A percentile compares a stretch with the other conserved stretches of the same genome.
These are phyloP conservation scores for Hemicentrotus pulcherrimus DNA, from an alignment of 35 echinoderm and acorn worm species.

Conservation along the genomic window DNA sequence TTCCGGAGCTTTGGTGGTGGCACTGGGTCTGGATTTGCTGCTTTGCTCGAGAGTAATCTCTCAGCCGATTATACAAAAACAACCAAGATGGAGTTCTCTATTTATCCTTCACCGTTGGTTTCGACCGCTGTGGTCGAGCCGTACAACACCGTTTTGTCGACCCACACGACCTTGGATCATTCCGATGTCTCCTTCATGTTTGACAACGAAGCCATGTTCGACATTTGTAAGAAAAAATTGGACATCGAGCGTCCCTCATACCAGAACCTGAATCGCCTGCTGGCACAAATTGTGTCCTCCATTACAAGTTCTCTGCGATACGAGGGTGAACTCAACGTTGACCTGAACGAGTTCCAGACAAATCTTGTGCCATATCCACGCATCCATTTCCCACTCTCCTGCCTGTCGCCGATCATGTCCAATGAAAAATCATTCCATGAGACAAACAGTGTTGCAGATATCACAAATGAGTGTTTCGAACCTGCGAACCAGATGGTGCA, in stretches of 20 bases:
- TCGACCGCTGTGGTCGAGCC: not conserved
- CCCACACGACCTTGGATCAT: not conserved
- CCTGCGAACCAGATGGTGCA: not conserved
- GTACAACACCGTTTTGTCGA: not conserved
- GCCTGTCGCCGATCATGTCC: not conserved
- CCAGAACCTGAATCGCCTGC: not conserved
- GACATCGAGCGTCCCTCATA: not conserved
- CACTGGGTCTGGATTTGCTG: not conserved
- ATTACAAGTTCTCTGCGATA: not conserved
- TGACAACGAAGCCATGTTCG: not conserved
- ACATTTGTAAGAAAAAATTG: not conserved
- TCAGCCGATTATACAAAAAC: not conserved
- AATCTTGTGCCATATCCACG: not conserved
- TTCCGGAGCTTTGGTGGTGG: not conserved
- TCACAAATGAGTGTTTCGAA: not conserved
- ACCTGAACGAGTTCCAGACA: not conserved
- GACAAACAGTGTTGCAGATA: not conserved
- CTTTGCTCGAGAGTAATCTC: not conserved
- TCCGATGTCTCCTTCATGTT: not conserved
- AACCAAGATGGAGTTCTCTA: not conserved
- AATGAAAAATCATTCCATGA: not conserved
- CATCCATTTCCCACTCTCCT: not conserved
- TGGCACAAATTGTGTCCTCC: not conserved
- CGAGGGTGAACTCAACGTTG: not conserved
- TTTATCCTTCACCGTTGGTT: not conserved